These are phyloP conservation scores for Equus quagga DNA, from an alignment of 2,113 vertebrate species.

Conservation along the genomic window DNA sequence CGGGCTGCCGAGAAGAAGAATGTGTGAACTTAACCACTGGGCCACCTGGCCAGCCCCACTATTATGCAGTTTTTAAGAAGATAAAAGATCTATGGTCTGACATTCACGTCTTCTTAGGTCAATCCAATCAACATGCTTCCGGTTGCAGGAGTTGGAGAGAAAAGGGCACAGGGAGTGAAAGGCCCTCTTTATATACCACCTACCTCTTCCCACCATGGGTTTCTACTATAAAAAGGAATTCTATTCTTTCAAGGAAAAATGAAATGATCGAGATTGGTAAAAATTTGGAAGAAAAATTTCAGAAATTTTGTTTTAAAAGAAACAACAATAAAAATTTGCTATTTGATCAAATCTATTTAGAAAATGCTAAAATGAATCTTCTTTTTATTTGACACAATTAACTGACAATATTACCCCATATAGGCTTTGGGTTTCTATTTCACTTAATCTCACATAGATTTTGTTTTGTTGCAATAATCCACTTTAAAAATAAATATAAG, in stretches of 20 bases:
- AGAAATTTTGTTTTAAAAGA: background rate
- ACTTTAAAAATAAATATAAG: background rate
- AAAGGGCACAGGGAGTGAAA: background rate
- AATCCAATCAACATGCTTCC: background rate
- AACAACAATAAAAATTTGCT: background rate
- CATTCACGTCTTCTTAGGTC: background rate
- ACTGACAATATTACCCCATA: background rate
- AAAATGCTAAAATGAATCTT: background rate
- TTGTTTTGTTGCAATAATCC: background rate
- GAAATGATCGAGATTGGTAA: background rate
- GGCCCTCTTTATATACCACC: background rate
- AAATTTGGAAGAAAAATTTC: background rate
- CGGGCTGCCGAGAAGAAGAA: no score
- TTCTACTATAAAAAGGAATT: background rate
- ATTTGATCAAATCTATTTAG: background rate
- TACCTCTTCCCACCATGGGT: accelerated
- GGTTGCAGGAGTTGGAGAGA: background rate
- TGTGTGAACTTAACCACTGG: no score
- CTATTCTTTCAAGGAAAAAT: background rate
- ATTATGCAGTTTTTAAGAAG: background rate
- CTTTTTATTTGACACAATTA: background rate
- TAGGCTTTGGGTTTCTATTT: background rate
- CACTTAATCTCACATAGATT: background rate
- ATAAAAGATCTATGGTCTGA: background rate
- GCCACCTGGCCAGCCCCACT: no score